Conservation (phyloP, 2,797 vertebrate genomes). For the Alca torda region DNA sequence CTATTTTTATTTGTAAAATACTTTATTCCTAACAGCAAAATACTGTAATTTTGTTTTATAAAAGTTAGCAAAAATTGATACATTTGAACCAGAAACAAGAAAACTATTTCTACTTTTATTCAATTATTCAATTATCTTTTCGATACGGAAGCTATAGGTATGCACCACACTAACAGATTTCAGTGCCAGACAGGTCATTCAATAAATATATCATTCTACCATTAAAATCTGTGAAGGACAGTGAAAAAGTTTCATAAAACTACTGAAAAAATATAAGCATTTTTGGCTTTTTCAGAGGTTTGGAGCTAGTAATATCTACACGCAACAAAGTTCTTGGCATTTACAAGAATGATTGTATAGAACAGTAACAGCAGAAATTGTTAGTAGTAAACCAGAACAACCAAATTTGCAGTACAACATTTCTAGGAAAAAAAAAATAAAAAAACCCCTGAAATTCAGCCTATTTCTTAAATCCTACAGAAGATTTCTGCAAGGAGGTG, state of each 20-base stretch:
- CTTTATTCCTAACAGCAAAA: slow-evolving; percentile 61
- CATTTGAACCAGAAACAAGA: slow-evolving; percentile 26
- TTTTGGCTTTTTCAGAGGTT: neutral
- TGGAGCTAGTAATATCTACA: neutral
- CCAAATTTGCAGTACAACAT: neutral
- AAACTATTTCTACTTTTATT: slow-evolving; percentile 35
- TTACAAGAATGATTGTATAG: neutral
- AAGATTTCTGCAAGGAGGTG: neutral
- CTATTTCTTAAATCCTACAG: neutral
- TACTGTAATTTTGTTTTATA: slow-evolving; percentile 22
- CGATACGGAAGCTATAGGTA: neutral
- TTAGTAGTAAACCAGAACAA: neutral
- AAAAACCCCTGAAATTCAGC: neutral
- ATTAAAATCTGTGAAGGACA: neutral
- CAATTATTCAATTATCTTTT: slow-evolving; percentile 14
- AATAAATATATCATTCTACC: slow-evolving; percentile 47
- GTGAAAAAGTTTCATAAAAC: slow-evolving; percentile 11
- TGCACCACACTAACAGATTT: neutral
- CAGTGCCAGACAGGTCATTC: neutral
- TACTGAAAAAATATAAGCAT: slow-evolving; percentile 43
- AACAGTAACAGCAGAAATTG: neutral
- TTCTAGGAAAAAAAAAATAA: neutral
- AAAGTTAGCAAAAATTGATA: slow-evolving; percentile 54
- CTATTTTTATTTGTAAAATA: slow-evolving; percentile 61
- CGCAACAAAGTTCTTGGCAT: neutral